Evolutionary conservation across 2,888 invertebrate genomes (phyloP), one percentile per base, ranked within the genome.

Genomic region (Heteropelma amictum): DNA sequence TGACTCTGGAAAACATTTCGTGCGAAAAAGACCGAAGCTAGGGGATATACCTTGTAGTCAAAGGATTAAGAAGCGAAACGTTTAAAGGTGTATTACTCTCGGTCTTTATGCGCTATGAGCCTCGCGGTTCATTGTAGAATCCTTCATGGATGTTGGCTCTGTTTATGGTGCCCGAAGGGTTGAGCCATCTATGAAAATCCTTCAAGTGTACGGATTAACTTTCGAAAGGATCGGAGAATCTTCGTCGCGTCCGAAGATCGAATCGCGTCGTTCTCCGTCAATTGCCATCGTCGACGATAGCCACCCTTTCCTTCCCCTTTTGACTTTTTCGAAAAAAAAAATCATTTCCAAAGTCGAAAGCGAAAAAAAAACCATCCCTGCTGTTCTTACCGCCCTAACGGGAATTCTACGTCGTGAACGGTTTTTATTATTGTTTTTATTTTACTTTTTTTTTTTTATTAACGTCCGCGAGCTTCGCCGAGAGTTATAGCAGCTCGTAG

Each of bases 91-190:
- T 65, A 6, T 45, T 35, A n/a, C 40, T 33, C 23, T 49, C 47
- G n/a, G 40, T 35, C 47, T 42, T n/a, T 33, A 64, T 64, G 47
- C 45, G 33, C 8, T 19, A 14, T 40, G 28, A 10, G 35, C 35
- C 19, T 23, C 26, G 38, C 19, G 33, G 47, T 42, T 72, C 38
- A 61, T 71, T 61, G 61, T 65, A 14, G n/a, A 12, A 54, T 38
- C 49, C 49, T 35, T 42, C 17, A 51, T 47, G 45, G 21, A 74
- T 58, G 53, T 17, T n/a, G 40, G 61, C 56, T 17, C 19, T 65
- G 35, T 82, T 82, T 82, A 82, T 80, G 72, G 79, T 61, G 70
- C 53, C 60, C 54, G 80, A 82, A 82, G 82, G 82, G 82, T 81
- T 82, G 61, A 56, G 51, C 61, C 35, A 67, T 12, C 47, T 28